Percentiles rank a stretch among this genome's conserved stretches.
Conservation (phyloP, 2,113 vertebrate genomes). For the Dasyprocta punctata region DNA sequence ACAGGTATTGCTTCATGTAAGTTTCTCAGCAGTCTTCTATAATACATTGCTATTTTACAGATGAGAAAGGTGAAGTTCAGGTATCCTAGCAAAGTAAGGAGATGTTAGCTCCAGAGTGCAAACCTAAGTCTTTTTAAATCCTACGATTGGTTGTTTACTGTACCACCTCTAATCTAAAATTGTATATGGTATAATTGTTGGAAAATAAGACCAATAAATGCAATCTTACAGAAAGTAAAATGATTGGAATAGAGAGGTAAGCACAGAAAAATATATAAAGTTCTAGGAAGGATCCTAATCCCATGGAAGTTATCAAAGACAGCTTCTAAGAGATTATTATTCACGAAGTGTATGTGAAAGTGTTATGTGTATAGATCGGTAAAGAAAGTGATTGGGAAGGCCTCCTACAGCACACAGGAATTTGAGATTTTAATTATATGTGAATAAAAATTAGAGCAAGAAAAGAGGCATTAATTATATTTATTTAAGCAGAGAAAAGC, state of each 20-base stretch:
- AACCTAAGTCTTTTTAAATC: not conserved
- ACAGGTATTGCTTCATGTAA: not conserved
- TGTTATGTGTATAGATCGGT: not conserved
- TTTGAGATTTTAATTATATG: not conserved
- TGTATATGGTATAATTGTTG: rapidly evolving
- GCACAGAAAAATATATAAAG: not conserved
- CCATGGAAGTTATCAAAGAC: not conserved
- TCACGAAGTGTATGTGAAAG: not conserved
- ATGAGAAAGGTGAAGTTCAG: not conserved
- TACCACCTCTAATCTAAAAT: not conserved
- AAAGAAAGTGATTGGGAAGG: not conserved
- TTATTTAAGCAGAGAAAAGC: not conserved
- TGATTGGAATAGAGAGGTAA: not conserved
- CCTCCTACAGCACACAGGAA: no score
- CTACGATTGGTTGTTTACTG: not conserved
- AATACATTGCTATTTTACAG: not conserved
- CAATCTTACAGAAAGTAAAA: not conserved
- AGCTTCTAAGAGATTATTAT: not conserved
- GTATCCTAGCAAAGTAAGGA: not conserved
- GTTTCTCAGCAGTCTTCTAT: no score
- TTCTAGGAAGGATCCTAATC: not conserved
- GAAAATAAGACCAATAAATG: not conserved
- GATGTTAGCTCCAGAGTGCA: not conserved
- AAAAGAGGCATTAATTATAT: not conserved
- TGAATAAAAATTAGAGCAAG: not conserved